Evolutionary conservation across 2,113 vertebrate genomes (phyloP).

Genomic region (Gracilinanus agilis): DNA sequence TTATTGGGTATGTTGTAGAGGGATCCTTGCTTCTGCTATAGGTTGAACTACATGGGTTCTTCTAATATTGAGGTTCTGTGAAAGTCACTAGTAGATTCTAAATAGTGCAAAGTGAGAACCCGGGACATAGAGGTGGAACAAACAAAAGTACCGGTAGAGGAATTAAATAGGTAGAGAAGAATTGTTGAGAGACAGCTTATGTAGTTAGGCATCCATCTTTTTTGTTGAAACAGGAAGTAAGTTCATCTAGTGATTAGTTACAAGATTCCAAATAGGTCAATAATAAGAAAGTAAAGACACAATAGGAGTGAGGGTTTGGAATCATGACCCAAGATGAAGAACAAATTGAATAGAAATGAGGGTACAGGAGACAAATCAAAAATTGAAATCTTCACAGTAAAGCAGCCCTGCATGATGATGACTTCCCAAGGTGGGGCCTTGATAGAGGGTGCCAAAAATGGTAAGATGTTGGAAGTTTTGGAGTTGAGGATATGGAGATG

Average conservation of each 20-base stretch:
- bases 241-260: not conserved
- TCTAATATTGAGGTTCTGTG: not conserved
- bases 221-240: not conserved
- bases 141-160: not conserved
- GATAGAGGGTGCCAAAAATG: not conserved
- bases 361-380: not conserved
- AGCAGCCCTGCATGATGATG: not conserved
- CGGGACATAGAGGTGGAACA: not conserved
- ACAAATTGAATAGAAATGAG: not conserved
- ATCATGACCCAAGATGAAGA: not conserved
- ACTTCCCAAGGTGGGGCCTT: not conserved
- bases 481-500: not conserved
- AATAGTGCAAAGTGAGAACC: not conserved
- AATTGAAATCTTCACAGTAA: not conserved
- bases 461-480: not conserved
- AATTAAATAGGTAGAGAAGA: not conserved
- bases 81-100: not conserved
- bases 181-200: not conserved
- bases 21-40: not conserved
- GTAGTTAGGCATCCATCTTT: not conserved
- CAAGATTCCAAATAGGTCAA: not conserved
- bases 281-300: not conserved
- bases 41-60: not conserved
- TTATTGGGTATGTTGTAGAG: not conserved
- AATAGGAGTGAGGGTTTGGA: not conserved